Conservation (phyloP, 2,888 invertebrate species). For the Scaptomyza reducta region DNA sequence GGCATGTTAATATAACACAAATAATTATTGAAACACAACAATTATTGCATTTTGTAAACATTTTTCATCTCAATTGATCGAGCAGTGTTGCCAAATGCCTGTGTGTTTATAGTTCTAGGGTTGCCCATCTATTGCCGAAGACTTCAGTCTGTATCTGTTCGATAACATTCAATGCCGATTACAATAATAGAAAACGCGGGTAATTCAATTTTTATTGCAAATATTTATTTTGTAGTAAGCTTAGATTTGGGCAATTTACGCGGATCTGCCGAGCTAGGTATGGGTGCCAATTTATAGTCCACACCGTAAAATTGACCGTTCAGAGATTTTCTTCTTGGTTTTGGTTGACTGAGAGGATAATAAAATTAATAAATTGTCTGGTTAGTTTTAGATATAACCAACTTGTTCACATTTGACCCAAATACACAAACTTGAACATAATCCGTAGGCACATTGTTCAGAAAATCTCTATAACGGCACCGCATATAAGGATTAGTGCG, state of each 20-base stretch:
- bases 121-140: constrained; percentile 19
- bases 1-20: constrained; percentile 57
- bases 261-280: constrained; percentile 60
- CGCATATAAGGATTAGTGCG: constrained; percentile 52
- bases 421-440: constrained; percentile 37
- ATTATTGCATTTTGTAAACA: constrained; percentile 74
- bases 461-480: constrained; percentile 42
- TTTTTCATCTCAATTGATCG: constrained; percentile 70
- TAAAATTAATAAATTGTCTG: background rate
- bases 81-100: constrained; percentile 40
- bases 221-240: background rate
- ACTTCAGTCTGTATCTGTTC: constrained; percentile 46
- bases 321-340: constrained; percentile 63
- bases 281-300: constrained; percentile 73
- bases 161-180: constrained; percentile 34
- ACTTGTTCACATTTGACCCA: constrained; percentile 33
- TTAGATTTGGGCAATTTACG: constrained; percentile 23
- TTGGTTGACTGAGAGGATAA: constrained; percentile 41
- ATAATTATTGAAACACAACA: constrained; percentile 62
- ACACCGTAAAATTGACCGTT: constrained; percentile 76
- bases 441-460: constrained; percentile 52
- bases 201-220: constrained; percentile 1
- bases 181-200: background rate
- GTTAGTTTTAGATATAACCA: background rate
- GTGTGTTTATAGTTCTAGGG: constrained; percentile 2